Base-by-base conservation (phyloP, 1,140 invertebrate genomes). In the Planococcus citri region DNA sequence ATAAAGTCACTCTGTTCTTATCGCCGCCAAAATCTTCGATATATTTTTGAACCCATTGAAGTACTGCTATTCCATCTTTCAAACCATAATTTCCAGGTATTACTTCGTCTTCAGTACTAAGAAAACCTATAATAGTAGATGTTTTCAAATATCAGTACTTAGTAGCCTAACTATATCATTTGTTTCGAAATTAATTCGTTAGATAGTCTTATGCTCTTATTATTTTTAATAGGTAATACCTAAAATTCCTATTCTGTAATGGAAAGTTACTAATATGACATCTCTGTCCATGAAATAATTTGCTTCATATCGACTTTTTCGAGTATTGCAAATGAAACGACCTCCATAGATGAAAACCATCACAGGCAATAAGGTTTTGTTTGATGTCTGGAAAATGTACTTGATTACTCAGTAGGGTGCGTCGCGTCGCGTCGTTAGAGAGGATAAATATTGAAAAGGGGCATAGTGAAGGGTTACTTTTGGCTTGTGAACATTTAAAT, bases 261-360 rank as follows among this genome's bases (percentile, higher is more conserved):
- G 79, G 10, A 81, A 74, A 0, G 78, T 77, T 2, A 83, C 80
- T 0, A 83, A 72, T 27, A 83, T 74, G 4, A 84, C 75, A 33
- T 78, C 78, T 0, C 79, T 76, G 14, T 76, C 74, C 38, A 77
- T 73, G 9, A 82, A 75, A 51, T 79, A 76, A 69, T 78, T 75
- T 10, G 77, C 76, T 6, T 76, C 74, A 70, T 77, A 75, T 58
- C 51, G 17, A 22, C 21, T 58, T 4, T 4, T 4, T 58, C 4
- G 17, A 58, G 51, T 4, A n/a, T 58, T n/a, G 4, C 51, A 58
- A 4, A 58, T 58, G 17, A 8, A 58, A 20, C 51, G 17, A 8
- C 82, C 82, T 0, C 81, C 82, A 72, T 83, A 80, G 29, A 84
- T 77, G 73, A 75, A 84, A 1, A 83, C 75, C 75, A 83, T 78